Evolutionary conservation across 2,113 vertebrate genomes (phyloP).

Genomic region (Thermophis baileyi): DNA sequence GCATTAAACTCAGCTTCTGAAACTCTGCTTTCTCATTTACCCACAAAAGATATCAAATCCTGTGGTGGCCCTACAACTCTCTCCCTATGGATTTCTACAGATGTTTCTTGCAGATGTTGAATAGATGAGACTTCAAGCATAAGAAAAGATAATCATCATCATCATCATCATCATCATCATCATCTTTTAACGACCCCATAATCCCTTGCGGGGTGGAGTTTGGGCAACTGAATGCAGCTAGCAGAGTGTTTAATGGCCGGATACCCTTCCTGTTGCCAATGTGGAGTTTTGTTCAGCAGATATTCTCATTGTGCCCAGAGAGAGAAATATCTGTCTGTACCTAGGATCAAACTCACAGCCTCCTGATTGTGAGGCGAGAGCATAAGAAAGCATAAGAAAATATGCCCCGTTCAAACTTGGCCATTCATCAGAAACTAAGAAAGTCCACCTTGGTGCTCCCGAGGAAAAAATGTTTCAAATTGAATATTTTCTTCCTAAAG

Average conservation of each 20-base stretch:
- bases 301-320: no score
- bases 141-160: neutral
- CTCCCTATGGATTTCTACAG: neutral
- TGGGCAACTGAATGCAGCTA: no score
- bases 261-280: no score
- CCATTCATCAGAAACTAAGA: constrained; percentile 22
- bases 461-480: neutral
- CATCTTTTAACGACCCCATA: no score
- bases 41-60: neutral
- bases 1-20: neutral
- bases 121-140: neutral
- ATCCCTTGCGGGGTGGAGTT: no score
- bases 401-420: neutral
- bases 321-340: no score
- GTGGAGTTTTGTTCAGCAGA: no score
- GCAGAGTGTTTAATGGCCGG: no score
- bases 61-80: neutral
- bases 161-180: no score
- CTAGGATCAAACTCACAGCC: no score
- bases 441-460: neutral
- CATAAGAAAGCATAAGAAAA: neutral
- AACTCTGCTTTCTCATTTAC: neutral
- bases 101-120: neutral
- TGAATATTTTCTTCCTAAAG: neutral
- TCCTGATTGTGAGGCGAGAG: no score